Evolutionary conservation across 2,888 invertebrate genomes (phyloP).

Genomic region (Argyra leucocephala): DNA sequence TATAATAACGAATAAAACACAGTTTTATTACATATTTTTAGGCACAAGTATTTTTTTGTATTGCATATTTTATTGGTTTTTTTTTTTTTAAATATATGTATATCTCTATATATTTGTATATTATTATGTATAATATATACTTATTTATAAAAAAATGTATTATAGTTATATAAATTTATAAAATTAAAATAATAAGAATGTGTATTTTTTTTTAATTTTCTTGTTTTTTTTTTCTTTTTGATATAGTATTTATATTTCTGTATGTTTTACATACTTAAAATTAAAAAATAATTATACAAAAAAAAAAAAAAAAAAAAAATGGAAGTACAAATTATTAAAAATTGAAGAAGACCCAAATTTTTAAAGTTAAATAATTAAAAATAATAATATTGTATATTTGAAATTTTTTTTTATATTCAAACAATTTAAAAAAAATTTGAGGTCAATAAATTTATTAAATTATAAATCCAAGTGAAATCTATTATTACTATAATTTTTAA

Average conservation of each 20-base stretch:
- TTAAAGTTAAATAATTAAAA: too few species aligned
- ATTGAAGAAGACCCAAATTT: too few species aligned
- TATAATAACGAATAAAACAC: neutral
- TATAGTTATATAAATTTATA: neutral
- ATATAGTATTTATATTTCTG: neutral
- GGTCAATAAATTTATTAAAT: too few species aligned
- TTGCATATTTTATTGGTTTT: conserved; percentile 1
- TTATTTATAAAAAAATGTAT: neutral
- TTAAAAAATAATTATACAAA: neutral
- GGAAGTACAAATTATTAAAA: neutral
- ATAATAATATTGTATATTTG: too few species aligned
- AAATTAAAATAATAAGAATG: neutral
- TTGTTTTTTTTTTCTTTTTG: neutral
- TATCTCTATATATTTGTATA: neutral
- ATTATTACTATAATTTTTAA: too few species aligned
- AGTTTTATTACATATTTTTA: conserved; percentile 1
- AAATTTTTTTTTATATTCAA: too few species aligned
- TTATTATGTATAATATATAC: conserved; percentile 1
- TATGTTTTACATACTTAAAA: conserved; percentile 6
- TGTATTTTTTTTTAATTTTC: neutral
- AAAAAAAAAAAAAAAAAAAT: neutral
- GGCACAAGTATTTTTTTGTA: conserved; percentile 2
- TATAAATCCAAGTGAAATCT: too few species aligned
- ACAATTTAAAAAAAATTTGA: too few species aligned
- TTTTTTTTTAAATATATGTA: neutral